Evolutionary conservation across 2,888 invertebrate genomes (phyloP).

Genomic region (Dicranocentrus wangi): DNA sequence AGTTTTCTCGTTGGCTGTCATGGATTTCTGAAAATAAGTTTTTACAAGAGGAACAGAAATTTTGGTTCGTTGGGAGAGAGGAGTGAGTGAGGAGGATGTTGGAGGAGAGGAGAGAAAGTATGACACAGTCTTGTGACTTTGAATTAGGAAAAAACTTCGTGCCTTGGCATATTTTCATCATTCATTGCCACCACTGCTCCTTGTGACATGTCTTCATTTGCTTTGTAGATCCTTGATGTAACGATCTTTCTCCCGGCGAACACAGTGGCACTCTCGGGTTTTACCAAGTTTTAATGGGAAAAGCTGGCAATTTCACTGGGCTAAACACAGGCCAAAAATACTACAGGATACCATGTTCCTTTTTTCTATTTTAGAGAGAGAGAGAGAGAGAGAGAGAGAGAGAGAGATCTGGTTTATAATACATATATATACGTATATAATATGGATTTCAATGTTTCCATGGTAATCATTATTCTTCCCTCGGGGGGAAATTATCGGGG

Average conservation of each 20-base stretch:
- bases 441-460: too few relatives aligned
- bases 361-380: too few relatives aligned
- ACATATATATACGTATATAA: too few relatives aligned
- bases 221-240: slow-evolving; percentile 7
- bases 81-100: neutral
- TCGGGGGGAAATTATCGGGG: too few relatives aligned
- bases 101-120: slow-evolving; percentile 19
- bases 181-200: slow-evolving; percentile 42
- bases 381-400: too few relatives aligned
- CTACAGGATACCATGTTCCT: too few relatives aligned
- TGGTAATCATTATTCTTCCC: too few relatives aligned
- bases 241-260: slow-evolving; percentile 23
- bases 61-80: slow-evolving; percentile 28
- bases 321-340: too few relatives aligned
- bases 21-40: slow-evolving; percentile 47
- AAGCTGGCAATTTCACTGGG: too few relatives aligned
- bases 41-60: slow-evolving; percentile 33
- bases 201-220: slow-evolving; percentile 52
- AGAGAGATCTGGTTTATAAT: too few relatives aligned
- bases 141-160: slow-evolving; percentile 48
- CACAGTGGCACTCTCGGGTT: too few relatives aligned
- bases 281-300: too few relatives aligned
- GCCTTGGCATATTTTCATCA: slow-evolving; percentile 65
- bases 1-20: slow-evolving; percentile 35
- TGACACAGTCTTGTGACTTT: slow-evolving; percentile 33